Evolutionary conservation across 2,888 invertebrate species (phyloP).

Genomic region (Eilema caniola): DNA sequence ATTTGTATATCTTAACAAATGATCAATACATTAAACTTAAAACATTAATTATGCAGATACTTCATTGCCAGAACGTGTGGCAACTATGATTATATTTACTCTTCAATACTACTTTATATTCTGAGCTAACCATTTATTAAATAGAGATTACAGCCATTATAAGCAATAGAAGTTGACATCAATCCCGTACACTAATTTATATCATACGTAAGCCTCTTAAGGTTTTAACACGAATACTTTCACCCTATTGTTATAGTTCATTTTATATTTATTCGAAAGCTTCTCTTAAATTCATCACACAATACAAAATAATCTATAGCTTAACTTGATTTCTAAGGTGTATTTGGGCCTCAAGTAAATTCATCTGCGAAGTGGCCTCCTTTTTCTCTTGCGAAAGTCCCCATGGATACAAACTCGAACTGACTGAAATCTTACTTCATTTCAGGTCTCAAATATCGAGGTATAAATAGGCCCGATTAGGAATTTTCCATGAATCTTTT

Average conservation of each 20-base stretch:
- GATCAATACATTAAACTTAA: not conserved
- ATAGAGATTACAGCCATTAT: not conserved
- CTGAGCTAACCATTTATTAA: not conserved
- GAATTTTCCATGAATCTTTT: no score
- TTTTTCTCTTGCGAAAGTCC: no score
- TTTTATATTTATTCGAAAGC: not conserved
- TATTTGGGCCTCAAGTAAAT: not conserved
- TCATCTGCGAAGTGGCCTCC: no score
- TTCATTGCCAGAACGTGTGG: not conserved
- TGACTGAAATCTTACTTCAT: no score
- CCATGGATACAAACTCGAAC: no score
- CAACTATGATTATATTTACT: not conserved
- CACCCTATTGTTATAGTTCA: not conserved
- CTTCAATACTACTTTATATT: not conserved
- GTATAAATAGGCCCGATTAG: no score
- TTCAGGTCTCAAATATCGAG: no score
- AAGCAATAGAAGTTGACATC: conserved; percentile 1
- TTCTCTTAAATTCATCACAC: not conserved
- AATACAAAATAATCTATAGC: not conserved
- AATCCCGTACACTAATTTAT: conserved; percentile 1
- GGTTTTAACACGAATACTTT: conserved; percentile 3
- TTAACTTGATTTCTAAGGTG: not conserved
- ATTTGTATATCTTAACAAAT: no score
- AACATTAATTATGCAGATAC: not conserved
- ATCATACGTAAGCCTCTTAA: conserved; percentile 6